Base-by-base conservation (phyloP, 2,113 vertebrate species). In the Lepisosteus osseus region DNA sequence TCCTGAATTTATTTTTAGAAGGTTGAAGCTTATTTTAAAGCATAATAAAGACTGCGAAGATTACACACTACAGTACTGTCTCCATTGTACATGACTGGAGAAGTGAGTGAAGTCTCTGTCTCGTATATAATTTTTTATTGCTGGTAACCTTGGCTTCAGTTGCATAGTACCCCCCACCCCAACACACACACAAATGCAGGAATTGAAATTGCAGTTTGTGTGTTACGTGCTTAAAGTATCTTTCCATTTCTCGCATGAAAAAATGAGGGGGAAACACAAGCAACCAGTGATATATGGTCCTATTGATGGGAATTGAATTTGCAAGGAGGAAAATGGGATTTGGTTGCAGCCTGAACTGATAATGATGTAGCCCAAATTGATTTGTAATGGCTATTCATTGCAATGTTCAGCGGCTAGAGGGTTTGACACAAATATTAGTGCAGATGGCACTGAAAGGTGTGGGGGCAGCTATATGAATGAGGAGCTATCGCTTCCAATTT, bases 271-370 rank as follows among this genome's bases (percentile, higher is more conserved):
- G 83, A 87, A 88, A 84, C 83, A 79, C 29, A 83, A 89, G 76
- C 85, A 83, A 86, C 85, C 77, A 67, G 78, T 92, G 92, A 91
- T 92, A 70, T 87, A 92, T 88, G 79, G 84, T 75, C 74, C 87
- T 83, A 84, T 90, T 89, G 89, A 93, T 92, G 90, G 82, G 86
- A 92, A 92, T 83, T 84, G 90, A 91, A 91, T 92, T 90, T 90
- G 86, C 89, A 82, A 86, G 89, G 90, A 76, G 88, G 90, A 90
- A 92, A 93, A 95, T 94, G 89, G 90, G 92, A 94, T 94, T 93
- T 92, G 86, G 85, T 90, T 90, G 83, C 87, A 86, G 88, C 86
- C 85, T 88, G 89, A 91, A 89, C 89, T 90, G 79, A 85, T 92
- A 91, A 93, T 87, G 89, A 93, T 90, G 89, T 85, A 77, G 82